These are phyloP conservation scores for Neoarius graeffei DNA, from an alignment of 2,113 vertebrate genomes.

Conservation along the genomic window DNA sequence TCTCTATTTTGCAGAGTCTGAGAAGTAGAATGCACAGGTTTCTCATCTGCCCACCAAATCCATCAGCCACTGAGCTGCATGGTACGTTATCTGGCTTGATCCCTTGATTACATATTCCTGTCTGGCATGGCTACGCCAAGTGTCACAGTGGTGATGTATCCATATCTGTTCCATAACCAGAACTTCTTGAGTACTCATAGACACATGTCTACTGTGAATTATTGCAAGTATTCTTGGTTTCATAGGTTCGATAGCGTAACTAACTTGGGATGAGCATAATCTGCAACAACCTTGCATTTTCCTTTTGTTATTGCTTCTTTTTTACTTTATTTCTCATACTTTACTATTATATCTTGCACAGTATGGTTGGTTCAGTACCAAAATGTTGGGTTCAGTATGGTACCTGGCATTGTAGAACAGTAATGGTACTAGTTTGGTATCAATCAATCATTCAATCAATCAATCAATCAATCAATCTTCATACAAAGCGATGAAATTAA, in stretches of 20 bases:
- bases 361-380: neutral
- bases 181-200: neutral
- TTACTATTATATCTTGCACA: neutral
- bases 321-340: neutral
- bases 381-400: too few species aligned
- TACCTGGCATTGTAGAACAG: too few species aligned
- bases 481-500: too few species aligned
- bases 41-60: constrained; percentile 36
- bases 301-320: neutral
- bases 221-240: neutral
- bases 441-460: too few species aligned
- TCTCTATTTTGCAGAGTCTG: constrained; percentile 16
- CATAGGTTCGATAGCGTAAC: neutral
- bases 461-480: too few species aligned
- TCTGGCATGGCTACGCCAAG: neutral
- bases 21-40: constrained; percentile 41
- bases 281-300: neutral
- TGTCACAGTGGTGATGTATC: neutral
- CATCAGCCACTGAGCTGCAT: constrained; percentile 10
- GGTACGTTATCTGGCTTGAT: constrained; percentile 1
- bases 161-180: neutral
- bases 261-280: neutral
- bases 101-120: neutral
- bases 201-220: neutral
- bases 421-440: too few species aligned